These are phyloP conservation scores for Uloborus plumipes DNA, from an alignment of 2,888 invertebrate species.

Conservation along the genomic window DNA sequence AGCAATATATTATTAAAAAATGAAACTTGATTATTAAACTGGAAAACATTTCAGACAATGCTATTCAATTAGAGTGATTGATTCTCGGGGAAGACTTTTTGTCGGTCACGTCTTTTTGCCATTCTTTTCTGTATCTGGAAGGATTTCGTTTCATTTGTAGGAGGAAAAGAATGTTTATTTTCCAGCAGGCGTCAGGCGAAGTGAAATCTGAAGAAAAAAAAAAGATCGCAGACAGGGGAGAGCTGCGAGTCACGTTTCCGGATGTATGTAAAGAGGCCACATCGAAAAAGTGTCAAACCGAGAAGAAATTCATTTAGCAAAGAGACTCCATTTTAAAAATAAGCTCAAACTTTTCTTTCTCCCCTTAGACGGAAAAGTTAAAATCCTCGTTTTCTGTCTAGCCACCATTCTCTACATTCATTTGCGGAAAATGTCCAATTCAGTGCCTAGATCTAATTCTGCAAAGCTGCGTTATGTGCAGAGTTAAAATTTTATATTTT, in stretches of 20 bases:
- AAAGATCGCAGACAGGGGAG: neutral
- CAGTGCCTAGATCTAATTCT: no score
- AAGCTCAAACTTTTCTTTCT: neutral
- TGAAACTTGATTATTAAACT: constrained; percentile 19
- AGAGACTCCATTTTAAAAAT: neutral
- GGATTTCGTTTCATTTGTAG: constrained; percentile 14
- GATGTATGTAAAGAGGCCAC: constrained; percentile 23
- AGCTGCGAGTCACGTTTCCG: constrained; percentile 19
- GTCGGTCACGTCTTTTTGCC: constrained; percentile 29
- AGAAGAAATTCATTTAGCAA: constrained; percentile 21
- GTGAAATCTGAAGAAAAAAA: constrained; percentile 3
- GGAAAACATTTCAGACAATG: constrained; percentile 10
- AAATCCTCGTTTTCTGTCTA: neutral
- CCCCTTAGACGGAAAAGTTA: neutral
- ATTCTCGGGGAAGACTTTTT: constrained; percentile 12
- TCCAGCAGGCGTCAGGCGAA: neutral
- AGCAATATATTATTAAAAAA: neutral
- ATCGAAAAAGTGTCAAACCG: constrained; percentile 24
- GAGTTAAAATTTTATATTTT: no score
- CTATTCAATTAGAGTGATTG: constrained; percentile 48
- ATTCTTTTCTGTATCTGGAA: constrained; percentile 31
- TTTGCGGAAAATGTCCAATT: no score
- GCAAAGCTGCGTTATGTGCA: no score
- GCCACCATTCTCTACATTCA: neutral
- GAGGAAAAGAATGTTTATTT: constrained; percentile 20